Percentiles rank a stretch among this genome's conserved stretches.
These are phyloP conservation scores for Crossoptilon crossoptilon DNA, from an alignment of 2,797 vertebrate genomes.

Conservation along the genomic window DNA sequence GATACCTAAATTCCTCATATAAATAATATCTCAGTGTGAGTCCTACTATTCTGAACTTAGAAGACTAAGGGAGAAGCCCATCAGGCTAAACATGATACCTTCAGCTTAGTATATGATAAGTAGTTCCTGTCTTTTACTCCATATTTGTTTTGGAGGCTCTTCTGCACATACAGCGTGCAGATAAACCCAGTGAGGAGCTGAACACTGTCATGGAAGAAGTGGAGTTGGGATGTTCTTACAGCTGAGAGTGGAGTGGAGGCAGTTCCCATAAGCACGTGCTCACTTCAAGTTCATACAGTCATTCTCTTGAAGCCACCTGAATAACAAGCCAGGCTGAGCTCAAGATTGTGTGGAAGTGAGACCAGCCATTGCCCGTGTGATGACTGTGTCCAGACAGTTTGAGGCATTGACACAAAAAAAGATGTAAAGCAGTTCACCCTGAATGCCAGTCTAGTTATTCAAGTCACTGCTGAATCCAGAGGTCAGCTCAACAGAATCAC, in stretches of 20 bases:
- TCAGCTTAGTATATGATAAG: neutral
- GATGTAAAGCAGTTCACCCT: neutral
- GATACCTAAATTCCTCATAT: neutral
- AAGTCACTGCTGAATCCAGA: neutral
- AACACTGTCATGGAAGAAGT: neutral
- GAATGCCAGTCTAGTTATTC: neutral
- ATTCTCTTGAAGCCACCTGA: neutral
- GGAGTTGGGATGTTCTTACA: neutral
- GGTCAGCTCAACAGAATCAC: neutral
- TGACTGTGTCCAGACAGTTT: neutral
- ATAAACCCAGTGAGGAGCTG: neutral
- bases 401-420: neutral
- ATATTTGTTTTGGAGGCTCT: neutral
- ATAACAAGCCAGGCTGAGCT: neutral
- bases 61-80: neutral
- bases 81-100: neutral
- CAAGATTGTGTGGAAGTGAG: neutral
- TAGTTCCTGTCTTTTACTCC: neutral
- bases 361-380: neutral
- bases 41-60: neutral
- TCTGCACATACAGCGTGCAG: neutral
- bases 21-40: neutral
- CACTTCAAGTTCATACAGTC: neutral
- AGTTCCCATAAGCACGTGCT: neutral
- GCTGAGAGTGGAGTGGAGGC: neutral